Base-by-base conservation (phyloP, 1,140 invertebrate species). In the Pseudomyrmex concolor region DNA sequence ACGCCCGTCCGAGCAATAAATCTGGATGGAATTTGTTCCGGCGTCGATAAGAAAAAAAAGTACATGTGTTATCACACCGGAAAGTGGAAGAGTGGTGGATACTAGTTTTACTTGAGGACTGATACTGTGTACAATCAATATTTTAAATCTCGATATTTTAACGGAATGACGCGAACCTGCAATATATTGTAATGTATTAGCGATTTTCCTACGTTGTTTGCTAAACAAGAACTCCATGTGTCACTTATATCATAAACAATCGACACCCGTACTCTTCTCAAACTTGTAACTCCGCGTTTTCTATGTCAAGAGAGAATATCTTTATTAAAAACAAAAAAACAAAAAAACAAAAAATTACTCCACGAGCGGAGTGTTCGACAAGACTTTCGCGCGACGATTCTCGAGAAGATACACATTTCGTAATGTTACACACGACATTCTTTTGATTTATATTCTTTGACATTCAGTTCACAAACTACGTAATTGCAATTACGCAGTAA, bases 171-270 rank as follows among this genome's bases (percentile, higher is more conserved):
- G 19, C 34, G 70, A 54, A 51, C 34, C 70, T 68, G 17, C 22
- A 59, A 59, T 43, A 12, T 70, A 57, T 67, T 25, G 34, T 34
- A 34, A 22, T 19, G 59, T n/a, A n/a, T 70, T 78, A 70, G 43
- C 43, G 34, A 68, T 80, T 70, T 70, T 55, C 43, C 15, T 71
- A 48, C 43, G 54, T 71, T 80, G 54, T 19, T 70, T 68, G 62
- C 17, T 43, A 9, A 43, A 9, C 50, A 59, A 66, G 43, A 54
- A 57, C 13, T 51, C 13, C 74, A 19, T 43, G 13, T n/a, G n/a
- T 17, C 9, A 13, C 66, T 34, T 34, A 34, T 25, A 34, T 19
- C 25, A 25, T 3, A 25, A 25, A 25, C 25, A 25, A 25, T 22
- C 17, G 17, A 17, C 34, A 59, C 10, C 8, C 19, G 17, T 59